A percentile compares a stretch with the other conserved stretches of the same genome.
Evolutionary conservation across 2,113 vertebrate species (phyloP).

Genomic region (Xiphorhynchus elegans): DNA sequence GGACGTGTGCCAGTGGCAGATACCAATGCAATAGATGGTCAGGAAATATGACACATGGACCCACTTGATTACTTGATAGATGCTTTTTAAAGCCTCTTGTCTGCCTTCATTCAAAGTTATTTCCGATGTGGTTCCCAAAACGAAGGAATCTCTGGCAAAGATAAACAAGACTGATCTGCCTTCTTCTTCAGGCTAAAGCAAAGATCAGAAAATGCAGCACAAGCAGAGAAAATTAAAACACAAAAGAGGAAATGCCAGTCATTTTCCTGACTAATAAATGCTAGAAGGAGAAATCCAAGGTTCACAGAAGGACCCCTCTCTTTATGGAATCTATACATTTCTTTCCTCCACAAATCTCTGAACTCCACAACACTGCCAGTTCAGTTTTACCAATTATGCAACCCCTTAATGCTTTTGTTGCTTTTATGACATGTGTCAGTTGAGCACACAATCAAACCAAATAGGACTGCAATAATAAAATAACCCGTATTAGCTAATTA

Average conservation of each 20-base stretch:
- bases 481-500: slow-evolving; percentile 66
- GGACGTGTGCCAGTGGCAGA: neutral
- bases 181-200: slow-evolving; percentile 38
- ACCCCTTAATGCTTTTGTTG: slow-evolving; percentile 26
- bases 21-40: slow-evolving; percentile 52
- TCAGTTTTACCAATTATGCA: slow-evolving; percentile 40
- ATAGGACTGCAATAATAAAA: slow-evolving; percentile 54
- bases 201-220: slow-evolving; percentile 46
- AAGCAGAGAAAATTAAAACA: slow-evolving; percentile 51
- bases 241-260: slow-evolving; percentile 61
- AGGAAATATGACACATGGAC: slow-evolving; percentile 56
- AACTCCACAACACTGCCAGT: slow-evolving; percentile 5
- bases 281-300: slow-evolving; percentile 23
- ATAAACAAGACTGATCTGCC: slow-evolving; percentile 44
- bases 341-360: neutral
- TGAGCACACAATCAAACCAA: slow-evolving; percentile 32
- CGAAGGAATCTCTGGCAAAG: slow-evolving; percentile 54
- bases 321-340: neutral
- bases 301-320: neutral
- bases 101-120: slow-evolving; percentile 56
- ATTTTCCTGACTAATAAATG: slow-evolving; percentile 45
- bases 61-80: slow-evolving; percentile 50
- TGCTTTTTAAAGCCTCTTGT: slow-evolving; percentile 60
- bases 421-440: slow-evolving; percentile 34
- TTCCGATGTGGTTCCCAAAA: slow-evolving; percentile 55